phyloP scores from a whole-genome alignment of 2,888 invertebrate genomes.

The Lasioglossum lativentre region DNA sequence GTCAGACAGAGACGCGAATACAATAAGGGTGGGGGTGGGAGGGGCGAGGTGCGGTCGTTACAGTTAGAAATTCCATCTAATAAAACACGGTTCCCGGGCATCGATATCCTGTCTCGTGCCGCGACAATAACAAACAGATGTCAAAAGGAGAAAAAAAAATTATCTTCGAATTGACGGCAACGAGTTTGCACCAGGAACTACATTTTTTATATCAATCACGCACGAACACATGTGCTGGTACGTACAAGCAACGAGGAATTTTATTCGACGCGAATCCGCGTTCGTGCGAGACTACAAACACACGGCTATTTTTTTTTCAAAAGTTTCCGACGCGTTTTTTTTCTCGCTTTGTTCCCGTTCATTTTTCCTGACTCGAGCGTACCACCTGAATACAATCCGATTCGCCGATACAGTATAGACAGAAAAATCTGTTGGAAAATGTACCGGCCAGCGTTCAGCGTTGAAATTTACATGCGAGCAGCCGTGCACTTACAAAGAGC shows the following conservation, averaged over 20 bases:
- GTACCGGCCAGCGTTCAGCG: background rate
- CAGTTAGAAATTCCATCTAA: slow-evolving; percentile 74
- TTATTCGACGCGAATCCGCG: slow-evolving; percentile 35
- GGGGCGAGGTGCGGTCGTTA: slow-evolving; percentile 58
- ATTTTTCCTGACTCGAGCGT: slow-evolving; percentile 21
- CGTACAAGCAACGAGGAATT: slow-evolving; percentile 57
- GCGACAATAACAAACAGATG: slow-evolving; percentile 63
- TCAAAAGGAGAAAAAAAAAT: slow-evolving; percentile 20
- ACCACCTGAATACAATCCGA: slow-evolving; percentile 27
- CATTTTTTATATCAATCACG: slow-evolving; percentile 72
- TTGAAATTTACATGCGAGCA: background rate
- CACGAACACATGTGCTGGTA: slow-evolving; percentile 44
- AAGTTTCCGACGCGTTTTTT: slow-evolving; percentile 17
- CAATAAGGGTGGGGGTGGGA: slow-evolving; percentile 56
- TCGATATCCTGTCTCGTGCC: slow-evolving; percentile 58
- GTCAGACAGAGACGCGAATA: slow-evolving; percentile 43
- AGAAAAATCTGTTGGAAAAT: slow-evolving; percentile 8
- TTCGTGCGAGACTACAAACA: slow-evolving; percentile 24
- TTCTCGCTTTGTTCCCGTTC: slow-evolving; percentile 14
- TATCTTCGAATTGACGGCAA: slow-evolving; percentile 60
- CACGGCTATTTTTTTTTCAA: slow-evolving; percentile 46
- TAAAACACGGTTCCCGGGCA: slow-evolving; percentile 62
- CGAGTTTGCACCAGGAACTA: slow-evolving; percentile 59
- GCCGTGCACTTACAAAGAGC: background rate
- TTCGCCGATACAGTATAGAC: slow-evolving; percentile 18